A percentile compares a stretch with the other conserved stretches of the same genome.
phyloP scores from a whole-genome alignment of 1,140 invertebrate species.

The Coptotermes formosanus region DNA sequence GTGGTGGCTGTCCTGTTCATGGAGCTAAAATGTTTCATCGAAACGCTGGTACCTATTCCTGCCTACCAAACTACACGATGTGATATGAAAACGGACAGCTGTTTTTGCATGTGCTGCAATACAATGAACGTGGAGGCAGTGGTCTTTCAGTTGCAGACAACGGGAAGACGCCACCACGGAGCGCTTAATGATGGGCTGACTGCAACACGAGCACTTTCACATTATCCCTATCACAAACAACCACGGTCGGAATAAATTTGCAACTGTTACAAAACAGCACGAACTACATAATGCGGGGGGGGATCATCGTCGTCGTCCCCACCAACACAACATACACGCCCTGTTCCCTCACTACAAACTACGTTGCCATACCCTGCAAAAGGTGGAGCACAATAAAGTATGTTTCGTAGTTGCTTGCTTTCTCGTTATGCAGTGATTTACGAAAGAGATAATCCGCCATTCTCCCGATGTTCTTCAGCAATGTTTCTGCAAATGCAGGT shows the following conservation, averaged over 20 bases:
- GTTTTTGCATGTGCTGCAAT: no score
- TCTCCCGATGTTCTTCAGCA: not conserved
- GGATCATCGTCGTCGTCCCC: not conserved
- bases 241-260: not conserved
- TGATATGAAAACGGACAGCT: no score
- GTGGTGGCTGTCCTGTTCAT: no score
- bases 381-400: not conserved
- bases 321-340: not conserved
- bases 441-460: not conserved
- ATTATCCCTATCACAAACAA: not conserved
- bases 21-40: no score
- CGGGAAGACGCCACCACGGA: not conserved
- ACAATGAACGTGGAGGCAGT: not conserved
- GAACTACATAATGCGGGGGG: not conserved
- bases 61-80: no score
- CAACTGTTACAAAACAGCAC: not conserved
- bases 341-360: not conserved
- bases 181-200: not conserved
- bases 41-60: no score
- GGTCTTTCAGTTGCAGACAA: not conserved
- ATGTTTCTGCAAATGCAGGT: not conserved
- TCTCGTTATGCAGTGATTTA: not conserved
- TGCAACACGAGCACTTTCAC: not conserved
- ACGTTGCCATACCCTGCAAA: not conserved
- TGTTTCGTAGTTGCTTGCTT: not conserved